Evolutionary conservation across 2,113 vertebrate genomes (phyloP).

Genomic region (Chamaea fasciata): DNA sequence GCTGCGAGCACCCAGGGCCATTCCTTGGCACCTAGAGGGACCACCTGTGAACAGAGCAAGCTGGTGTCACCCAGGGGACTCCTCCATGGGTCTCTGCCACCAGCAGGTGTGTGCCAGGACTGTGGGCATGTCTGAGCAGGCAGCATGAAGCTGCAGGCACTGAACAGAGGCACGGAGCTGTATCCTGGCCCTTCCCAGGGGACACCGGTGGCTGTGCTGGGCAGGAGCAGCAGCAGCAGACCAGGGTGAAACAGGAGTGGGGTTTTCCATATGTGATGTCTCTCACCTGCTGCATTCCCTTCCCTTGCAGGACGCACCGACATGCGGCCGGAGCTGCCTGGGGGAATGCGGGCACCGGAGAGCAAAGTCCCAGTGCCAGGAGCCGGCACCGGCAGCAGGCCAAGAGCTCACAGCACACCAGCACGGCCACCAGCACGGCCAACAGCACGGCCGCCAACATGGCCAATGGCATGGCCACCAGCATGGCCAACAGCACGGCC

Average conservation of each 20-base stretch:
- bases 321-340: conserved; percentile 61
- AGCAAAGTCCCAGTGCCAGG: conserved; percentile 64
- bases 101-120: not conserved
- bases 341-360: conserved; percentile 43
- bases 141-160: not conserved
- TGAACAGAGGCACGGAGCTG: not conserved
- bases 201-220: fast-evolving
- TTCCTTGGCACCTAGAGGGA: fast-evolving
- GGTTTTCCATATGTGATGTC: fast-evolving
- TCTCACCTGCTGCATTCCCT: not conserved
- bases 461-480: conserved; percentile 32
- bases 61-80: not conserved
- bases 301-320: conserved; percentile 71
- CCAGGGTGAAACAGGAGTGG: not conserved
- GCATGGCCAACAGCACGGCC: conserved; percentile 21
- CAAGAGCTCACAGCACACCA: conserved; percentile 57
- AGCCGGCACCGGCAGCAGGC: conserved; percentile 63
- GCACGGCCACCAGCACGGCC: conserved; percentile 37
- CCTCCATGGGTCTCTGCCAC: not conserved
- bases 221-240: not conserved
- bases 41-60: not conserved
- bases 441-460: conserved; percentile 28
- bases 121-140: not conserved
- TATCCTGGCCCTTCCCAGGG: fast-evolving
- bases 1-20: fast-evolving